Base-by-base conservation (phyloP, 2,888 invertebrate species). In the Aleiodes testaceus region DNA sequence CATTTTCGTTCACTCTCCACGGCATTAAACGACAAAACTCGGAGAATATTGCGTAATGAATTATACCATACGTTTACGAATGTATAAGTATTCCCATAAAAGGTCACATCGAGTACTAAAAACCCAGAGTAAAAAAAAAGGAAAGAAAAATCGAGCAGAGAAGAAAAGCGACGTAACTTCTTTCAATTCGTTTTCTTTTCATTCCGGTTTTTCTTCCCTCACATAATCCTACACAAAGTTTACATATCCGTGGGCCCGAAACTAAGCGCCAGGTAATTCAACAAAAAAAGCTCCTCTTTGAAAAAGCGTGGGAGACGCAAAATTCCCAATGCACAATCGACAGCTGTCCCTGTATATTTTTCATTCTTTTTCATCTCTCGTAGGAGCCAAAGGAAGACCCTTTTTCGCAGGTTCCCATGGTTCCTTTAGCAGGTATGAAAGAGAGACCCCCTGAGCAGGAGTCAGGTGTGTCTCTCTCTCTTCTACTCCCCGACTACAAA, bases 191-290 rank as follows among this genome's bases (percentile, higher is more conserved):
- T 47, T 36, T 64, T 49, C 26, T 30, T 53, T 16, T 16, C 55
- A 64, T 42, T 49, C 66, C 63, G 45, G 20, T 44, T 63, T 42
- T 70, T 44, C 45, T 53, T 9, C n/a, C 36, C 14, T 36, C 36
- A 18, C 42, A 16, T 59, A 18, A 36, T 36, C 59, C 59, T 59
- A 59, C 59, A 59, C 59, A 36, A 42, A 59, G 55, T 42, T 36
- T 11, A 36, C 36, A 14, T 30, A 14, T 11, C 18, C 42, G 59
- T 59, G 59, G 59, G 59, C 12, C 36, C 36, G 7, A 7, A 36
- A 59, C 59, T 42, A 59, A 36, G 59, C 59, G 59, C 59, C 59
- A 59, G 59, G 59, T 59, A 59, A 59, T 59, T 36, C 14, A 42
- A n/a, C 36, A 59, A 59, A 55, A 59, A 55, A 59, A 59, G 59